These are phyloP conservation scores for Tyrannus savana DNA, from an alignment of 2,113 vertebrate genomes.

Conservation along the genomic window DNA sequence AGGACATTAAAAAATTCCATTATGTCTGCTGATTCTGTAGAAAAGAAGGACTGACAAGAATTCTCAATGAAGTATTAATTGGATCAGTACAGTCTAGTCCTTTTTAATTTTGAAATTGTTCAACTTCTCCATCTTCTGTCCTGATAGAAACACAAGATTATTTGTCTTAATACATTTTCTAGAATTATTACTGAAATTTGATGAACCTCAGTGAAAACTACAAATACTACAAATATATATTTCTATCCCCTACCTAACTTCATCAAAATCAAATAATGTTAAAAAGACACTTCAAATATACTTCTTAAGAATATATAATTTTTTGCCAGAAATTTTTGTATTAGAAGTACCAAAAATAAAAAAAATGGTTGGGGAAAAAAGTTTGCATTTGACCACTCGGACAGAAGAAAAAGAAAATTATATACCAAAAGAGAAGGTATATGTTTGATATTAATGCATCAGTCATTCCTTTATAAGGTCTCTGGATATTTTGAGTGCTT, in stretches of 20 bases:
- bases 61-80: neutral
- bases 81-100: neutral
- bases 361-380: neutral
- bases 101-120: neutral
- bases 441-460: neutral
- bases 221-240: neutral
- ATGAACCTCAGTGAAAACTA: neutral
- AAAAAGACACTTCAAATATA: neutral
- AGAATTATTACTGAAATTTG: neutral
- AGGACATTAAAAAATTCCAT: neutral
- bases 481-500: neutral
- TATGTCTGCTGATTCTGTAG: neutral
- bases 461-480: neutral
- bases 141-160: neutral
- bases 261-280: neutral
- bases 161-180: neutral
- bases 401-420: neutral
- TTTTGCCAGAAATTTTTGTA: neutral
- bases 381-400: neutral
- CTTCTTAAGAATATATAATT: neutral
- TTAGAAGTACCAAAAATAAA: neutral
- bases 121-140: neutral
- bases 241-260: neutral
- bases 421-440: neutral
- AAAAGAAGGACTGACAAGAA: neutral